Conservation (phyloP, 2,113 vertebrate genomes). For the Nansenia antarctica region DNA sequence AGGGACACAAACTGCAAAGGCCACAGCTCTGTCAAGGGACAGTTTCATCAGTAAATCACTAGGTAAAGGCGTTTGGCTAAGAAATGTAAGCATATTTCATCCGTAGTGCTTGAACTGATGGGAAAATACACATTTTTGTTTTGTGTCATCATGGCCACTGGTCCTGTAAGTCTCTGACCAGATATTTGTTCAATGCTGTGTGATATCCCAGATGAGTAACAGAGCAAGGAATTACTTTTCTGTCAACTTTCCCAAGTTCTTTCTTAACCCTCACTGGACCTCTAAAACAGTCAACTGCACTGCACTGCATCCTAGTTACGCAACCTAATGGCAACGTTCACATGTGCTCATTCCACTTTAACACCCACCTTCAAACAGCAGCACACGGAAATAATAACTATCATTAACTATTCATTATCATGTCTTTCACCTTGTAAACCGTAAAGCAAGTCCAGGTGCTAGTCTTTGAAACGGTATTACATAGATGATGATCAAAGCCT, state of each 20-base stretch:
- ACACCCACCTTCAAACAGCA: slow-evolving; percentile 44
- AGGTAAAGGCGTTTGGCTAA: slow-evolving; percentile 10
- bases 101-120: background rate
- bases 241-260: background rate
- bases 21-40: slow-evolving; percentile 1
- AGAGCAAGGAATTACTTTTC: background rate
- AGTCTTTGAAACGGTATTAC: slow-evolving; percentile 49
- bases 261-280: slow-evolving; percentile 3
- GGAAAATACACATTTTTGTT: slow-evolving; percentile 14
- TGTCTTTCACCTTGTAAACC: slow-evolving; percentile 38
- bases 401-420: slow-evolving; percentile 55
- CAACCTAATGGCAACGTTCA: slow-evolving; percentile 35
- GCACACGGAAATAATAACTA: slow-evolving; percentile 48
- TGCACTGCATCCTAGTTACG: slow-evolving; percentile 24
- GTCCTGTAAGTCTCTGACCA: slow-evolving; percentile 13
- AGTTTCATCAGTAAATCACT: slow-evolving; percentile 27
- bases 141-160: slow-evolving; percentile 17
- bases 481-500: slow-evolving; percentile 44
- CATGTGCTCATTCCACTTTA: slow-evolving; percentile 34
- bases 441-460: slow-evolving; percentile 56
- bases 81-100: background rate
- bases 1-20: background rate
- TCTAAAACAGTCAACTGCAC: background rate
- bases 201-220: background rate
- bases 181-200: background rate